Evolutionary conservation across 2,797 vertebrate species (phyloP), one percentile per base, ranked within the genome.

Genomic region (Epinephelus awoara): DNA sequence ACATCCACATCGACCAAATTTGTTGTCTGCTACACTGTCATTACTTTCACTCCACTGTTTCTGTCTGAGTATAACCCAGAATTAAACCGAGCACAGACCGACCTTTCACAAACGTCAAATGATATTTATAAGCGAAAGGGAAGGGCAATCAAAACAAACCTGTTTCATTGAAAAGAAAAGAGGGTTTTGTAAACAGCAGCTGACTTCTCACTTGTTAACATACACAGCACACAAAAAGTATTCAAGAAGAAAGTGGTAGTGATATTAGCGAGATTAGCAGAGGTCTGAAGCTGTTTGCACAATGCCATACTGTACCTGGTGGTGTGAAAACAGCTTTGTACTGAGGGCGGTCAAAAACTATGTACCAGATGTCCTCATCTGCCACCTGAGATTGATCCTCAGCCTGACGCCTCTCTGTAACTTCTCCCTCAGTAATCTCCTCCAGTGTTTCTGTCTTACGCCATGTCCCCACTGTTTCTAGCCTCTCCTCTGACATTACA

Each of bases 331-430:
- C 62, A 78, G 88, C 71, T 74, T 79, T 78, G 69, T 85, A 80
- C 12, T 85, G 85, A 69, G 40, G 80, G 13, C 57, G 58, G 66
- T 95, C 85, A 58, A 95, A 90, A 34, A 94, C 82, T 49, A 81
- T 51, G 68, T 88, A 91, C 95, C 95, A 95, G 25, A 78, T 74
- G n/a, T 94, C 94, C 7, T 71, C 14, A 55, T 89, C 79, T 47
- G 72, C 74, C 5, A 11, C 25, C 71, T 79, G 71, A 66, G 42
- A 40, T 42, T 11, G 64, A 72, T 62, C 51, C 25, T 67, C 52
- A 13, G 29, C 18, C 66, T 56, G 65, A 66, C 6, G 29, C 47
- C 19, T 79, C 56, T 79, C 75, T 40, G 27, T 56, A 11, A 56
- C 54, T 12, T 51, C 78, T 14, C 21, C 62, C 66, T 68, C 51